Conservation (phyloP, 2,113 vertebrate species). For the Sminthopsis crassicaudata region DNA sequence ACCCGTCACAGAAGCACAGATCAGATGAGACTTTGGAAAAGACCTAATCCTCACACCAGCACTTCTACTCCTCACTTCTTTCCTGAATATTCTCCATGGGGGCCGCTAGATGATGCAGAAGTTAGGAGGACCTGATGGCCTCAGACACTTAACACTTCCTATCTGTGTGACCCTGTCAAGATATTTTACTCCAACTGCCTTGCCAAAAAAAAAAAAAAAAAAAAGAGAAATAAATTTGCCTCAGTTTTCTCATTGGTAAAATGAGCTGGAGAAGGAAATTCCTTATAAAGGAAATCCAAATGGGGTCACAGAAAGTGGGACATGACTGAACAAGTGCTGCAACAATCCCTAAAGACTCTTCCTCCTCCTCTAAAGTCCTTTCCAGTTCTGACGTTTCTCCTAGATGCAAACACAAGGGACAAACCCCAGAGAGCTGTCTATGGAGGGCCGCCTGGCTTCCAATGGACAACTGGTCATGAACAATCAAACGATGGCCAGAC, state of each 20-base stretch:
- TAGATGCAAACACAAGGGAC: too few relatives aligned
- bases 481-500: neutral
- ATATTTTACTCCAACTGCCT: too few relatives aligned
- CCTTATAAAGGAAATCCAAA: too few relatives aligned
- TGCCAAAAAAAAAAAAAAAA: too few relatives aligned
- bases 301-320: neutral
- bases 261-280: neutral
- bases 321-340: neutral
- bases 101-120: too few relatives aligned
- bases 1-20: neutral
- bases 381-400: neutral
- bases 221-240: neutral
- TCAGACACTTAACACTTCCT: too few relatives aligned
- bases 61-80: neutral
- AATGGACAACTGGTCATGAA: neutral
- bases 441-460: neutral
- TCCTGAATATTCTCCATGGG: neutral
- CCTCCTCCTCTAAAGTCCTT: too few relatives aligned
- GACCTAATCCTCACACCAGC: neutral
- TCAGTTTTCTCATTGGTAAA: slow-evolving; percentile 7
- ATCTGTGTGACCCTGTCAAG: too few relatives aligned
- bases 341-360: neutral
- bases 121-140: too few relatives aligned
- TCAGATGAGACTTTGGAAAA: neutral
- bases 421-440: too few relatives aligned